Conservation (phyloP, 2,888 invertebrate species). For the Papilio demoleus region DNA sequence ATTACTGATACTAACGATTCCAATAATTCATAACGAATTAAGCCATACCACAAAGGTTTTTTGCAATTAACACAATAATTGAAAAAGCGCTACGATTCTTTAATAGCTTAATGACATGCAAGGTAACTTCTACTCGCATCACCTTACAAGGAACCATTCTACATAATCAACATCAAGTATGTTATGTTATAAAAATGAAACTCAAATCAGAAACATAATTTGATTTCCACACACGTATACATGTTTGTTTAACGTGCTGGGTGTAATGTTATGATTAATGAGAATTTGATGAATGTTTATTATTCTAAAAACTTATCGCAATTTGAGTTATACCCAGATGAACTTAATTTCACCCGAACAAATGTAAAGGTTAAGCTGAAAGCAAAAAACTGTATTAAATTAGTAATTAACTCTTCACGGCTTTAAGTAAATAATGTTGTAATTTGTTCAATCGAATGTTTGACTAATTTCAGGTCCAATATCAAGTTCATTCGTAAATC, state of each 20-base stretch:
- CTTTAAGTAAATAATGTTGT: background rate
- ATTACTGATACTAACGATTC: too few relatives aligned
- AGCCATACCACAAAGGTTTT: background rate
- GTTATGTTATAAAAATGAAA: background rate
- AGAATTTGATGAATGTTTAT: conserved; percentile 25
- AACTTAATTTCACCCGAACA: background rate
- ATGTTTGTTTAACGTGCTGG: background rate
- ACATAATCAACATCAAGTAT: too few relatives aligned
- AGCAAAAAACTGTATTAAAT: background rate
- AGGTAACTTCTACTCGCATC: background rate
- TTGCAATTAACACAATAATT: background rate
- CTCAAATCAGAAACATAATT: background rate
- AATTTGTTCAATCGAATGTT: conserved; percentile 21
- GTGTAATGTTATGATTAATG: conserved; percentile 14
- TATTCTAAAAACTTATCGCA: background rate
- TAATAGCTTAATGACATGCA: background rate
- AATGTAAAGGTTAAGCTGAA: background rate
- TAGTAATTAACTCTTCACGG: background rate
- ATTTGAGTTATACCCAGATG: background rate
- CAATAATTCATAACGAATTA: too few relatives aligned
- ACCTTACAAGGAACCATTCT: background rate
- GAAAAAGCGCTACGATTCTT: background rate
- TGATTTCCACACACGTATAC: background rate
- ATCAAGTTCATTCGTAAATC: conserved; percentile 97
- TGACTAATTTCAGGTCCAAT: conserved; percentile 90